A percentile compares a stretch with the other conserved stretches of the same genome.
phyloP scores from a whole-genome alignment of 1,140 invertebrate species.

The Chelonus insularis region DNA sequence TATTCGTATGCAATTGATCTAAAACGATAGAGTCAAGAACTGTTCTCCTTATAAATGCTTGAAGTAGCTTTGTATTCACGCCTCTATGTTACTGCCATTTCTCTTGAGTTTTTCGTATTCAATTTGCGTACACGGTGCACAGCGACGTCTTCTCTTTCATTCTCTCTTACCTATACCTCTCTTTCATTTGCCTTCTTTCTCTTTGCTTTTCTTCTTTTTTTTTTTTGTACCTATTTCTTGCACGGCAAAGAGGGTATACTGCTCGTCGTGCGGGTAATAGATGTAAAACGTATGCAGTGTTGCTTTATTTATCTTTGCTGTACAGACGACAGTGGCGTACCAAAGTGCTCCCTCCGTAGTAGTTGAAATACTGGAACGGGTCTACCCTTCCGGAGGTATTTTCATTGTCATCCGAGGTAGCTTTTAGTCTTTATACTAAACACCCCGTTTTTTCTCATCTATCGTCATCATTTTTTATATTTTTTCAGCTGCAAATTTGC shows the following conservation, averaged over 20 bases:
- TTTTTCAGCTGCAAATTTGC: background rate
- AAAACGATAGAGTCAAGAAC: background rate
- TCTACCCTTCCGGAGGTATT: slow-evolving; percentile 9
- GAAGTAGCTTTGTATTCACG: slow-evolving; percentile 30
- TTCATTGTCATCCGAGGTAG: slow-evolving; percentile 14
- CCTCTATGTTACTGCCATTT: slow-evolving; percentile 21
- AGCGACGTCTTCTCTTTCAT: background rate
- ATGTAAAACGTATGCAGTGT: slow-evolving; percentile 34
- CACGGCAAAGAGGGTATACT: slow-evolving; percentile 1
- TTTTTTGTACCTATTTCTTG: background rate
- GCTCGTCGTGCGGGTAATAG: slow-evolving; percentile 22
- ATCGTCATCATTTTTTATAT: background rate
- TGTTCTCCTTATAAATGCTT: slow-evolving; percentile 25
- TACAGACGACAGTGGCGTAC: slow-evolving; percentile 17
- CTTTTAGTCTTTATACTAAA: background rate
- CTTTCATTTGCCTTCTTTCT: background rate
- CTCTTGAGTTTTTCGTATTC: slow-evolving; percentile 34
- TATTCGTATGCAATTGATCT: background rate
- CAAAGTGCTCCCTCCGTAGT: slow-evolving; percentile 1
- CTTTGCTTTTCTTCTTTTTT: background rate
- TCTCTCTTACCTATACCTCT: background rate
- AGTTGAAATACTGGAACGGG: background rate
- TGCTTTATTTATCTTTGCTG: slow-evolving; percentile 25
- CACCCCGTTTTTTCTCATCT: background rate
- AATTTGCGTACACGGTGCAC: slow-evolving; percentile 29